Conservation (phyloP, 2,113 vertebrate species). For the Hemibagrus wyckioides region DNA sequence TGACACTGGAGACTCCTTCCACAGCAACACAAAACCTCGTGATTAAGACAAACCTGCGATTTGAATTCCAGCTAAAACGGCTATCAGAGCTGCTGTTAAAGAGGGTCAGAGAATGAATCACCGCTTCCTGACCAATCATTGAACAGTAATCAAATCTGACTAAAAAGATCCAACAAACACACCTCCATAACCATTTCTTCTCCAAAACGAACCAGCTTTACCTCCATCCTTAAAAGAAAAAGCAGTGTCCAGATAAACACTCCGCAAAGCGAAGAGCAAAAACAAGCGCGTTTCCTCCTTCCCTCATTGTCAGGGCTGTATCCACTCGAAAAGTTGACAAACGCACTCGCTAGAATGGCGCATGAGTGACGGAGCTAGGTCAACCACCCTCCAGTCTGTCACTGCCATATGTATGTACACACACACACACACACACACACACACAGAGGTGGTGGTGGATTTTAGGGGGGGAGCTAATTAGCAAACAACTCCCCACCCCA, state of each 20-base stretch:
- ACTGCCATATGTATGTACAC: slow-evolving; percentile 51
- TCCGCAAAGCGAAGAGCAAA: slow-evolving; percentile 56
- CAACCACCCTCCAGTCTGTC: slow-evolving; percentile 56
- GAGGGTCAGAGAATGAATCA: not conserved
- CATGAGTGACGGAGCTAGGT: slow-evolving; percentile 37
- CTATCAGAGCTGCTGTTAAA: not conserved
- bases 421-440: slow-evolving; percentile 7
- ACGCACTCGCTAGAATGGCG: slow-evolving; percentile 27
- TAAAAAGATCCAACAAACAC: not conserved
- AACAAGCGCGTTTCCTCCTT: slow-evolving; percentile 13
- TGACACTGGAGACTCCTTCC: not conserved
- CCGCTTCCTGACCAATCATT: not conserved
- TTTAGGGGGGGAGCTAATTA: slow-evolving; percentile 43
- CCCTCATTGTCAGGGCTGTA: not conserved
- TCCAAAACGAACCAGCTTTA: slow-evolving; percentile 50
- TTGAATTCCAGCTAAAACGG: not conserved
- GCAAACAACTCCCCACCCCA: slow-evolving; percentile 57
- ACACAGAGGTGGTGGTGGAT: not conserved
- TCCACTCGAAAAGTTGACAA: not conserved
- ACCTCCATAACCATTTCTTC: not conserved
- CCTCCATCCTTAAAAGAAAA: slow-evolving; percentile 67
- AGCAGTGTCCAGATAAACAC: slow-evolving; percentile 40
- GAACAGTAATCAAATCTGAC: not conserved
- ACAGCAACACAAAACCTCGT: too few relatives aligned
- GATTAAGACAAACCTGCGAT: not conserved